phyloP scores from a whole-genome alignment of 2,888 invertebrate genomes.

The Mesochorus sp. region DNA sequence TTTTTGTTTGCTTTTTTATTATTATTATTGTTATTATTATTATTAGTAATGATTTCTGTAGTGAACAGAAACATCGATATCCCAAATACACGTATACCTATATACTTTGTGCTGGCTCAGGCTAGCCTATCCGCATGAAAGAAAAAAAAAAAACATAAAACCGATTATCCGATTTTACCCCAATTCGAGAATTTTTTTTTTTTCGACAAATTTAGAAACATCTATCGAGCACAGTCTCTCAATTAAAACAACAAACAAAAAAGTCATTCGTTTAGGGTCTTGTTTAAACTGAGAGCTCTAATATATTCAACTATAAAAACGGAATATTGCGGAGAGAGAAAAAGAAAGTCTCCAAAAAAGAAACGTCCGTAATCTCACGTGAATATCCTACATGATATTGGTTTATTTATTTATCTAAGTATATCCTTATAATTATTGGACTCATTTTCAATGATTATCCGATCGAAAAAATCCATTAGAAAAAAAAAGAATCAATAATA shows the following conservation, averaged over 20 bases:
- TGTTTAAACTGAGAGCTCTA: too few relatives aligned
- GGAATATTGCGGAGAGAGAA: constrained; percentile 15
- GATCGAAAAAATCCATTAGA: constrained; percentile 39
- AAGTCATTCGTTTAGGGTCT: too few relatives aligned
- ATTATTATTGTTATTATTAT: constrained; percentile 70
- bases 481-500: constrained; percentile 26
- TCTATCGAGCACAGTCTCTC: constrained; percentile 35
- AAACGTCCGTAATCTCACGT: constrained; percentile 40
- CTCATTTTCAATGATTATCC: constrained; percentile 46
- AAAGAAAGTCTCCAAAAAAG: constrained; percentile 23
- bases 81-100: constrained; percentile 69
- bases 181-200: constrained; percentile 6
- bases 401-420: constrained; percentile 34
- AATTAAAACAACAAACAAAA: constrained; percentile 2
- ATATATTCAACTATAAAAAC: not conserved
- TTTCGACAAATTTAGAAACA: constrained; percentile 67
- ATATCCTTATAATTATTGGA: constrained; percentile 49
- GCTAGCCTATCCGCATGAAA: constrained; percentile 1
- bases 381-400: constrained; percentile 59
- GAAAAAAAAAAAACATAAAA: constrained; percentile 15
- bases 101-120: constrained; percentile 66
- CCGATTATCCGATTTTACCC: constrained; percentile 24
- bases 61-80: constrained; percentile 73
- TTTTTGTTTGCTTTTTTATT: constrained; percentile 17
- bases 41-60: too few relatives aligned